Conservation (phyloP, 23 tunicate species). For the Clavelina lepadiformis region DNA sequence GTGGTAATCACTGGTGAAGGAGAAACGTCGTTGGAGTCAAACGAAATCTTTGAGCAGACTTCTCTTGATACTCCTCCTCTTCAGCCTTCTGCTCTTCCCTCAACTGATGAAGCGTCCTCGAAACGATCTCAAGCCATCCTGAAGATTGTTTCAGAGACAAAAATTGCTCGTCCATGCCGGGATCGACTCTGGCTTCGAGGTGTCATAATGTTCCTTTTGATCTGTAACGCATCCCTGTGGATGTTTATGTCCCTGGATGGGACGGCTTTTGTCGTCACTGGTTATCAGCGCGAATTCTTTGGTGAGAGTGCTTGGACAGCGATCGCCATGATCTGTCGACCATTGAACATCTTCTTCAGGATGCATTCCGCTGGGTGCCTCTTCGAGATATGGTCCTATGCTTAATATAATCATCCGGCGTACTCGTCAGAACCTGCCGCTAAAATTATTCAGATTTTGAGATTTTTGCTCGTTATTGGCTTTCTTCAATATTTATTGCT, state of each 20-base stretch:
- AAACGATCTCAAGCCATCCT: too few relatives aligned
- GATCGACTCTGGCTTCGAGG: conserved; percentile 43
- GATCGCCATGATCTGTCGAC: conserved; percentile 56
- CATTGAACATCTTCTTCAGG: conserved; percentile 63
- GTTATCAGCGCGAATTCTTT: conserved; percentile 33
- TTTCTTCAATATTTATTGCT: too few relatives aligned
- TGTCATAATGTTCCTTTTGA: conserved; percentile 53
- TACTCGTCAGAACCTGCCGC: background rate
- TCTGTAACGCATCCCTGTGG: conserved; percentile 62
- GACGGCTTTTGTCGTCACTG: conserved; percentile 33
- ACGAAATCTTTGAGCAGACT: too few relatives aligned
- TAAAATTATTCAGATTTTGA: too few relatives aligned
- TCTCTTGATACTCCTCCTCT: too few relatives aligned
- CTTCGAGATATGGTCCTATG: conserved; percentile 86
- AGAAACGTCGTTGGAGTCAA: too few relatives aligned
- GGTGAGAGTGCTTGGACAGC: conserved; percentile 62
- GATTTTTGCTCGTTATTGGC: too few relatives aligned
- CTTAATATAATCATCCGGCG: conserved; percentile 5
- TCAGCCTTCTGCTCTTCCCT: too few relatives aligned
- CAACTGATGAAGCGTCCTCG: too few relatives aligned
- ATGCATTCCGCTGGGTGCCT: conserved; percentile 86
- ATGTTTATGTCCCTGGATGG: conserved; percentile 60
- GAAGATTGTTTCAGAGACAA: conserved; percentile 43
- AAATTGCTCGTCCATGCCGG: conserved; percentile 39
- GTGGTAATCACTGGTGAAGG: too few relatives aligned